Evolutionary conservation across 2,113 vertebrate genomes (phyloP), one percentile per base, ranked within the genome.

Genomic region (Pithys albifrons): DNA sequence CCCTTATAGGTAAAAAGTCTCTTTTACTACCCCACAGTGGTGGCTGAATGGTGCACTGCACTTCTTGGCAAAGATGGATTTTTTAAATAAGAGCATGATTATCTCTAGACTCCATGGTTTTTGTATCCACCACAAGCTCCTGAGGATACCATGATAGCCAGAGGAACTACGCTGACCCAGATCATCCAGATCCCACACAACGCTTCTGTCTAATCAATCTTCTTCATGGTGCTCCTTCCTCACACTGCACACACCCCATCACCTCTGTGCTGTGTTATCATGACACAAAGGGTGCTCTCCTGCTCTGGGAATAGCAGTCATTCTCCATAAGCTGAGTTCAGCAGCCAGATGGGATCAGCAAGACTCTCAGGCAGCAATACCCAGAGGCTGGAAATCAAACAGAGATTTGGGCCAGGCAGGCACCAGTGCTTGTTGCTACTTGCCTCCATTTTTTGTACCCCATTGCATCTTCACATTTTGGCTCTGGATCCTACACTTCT

Each of bases 231-330:
- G 33, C 23, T 91, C 39, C 61, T 23, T 70, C 39, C 45, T n/a
- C 22, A 28, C 46, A 22, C 46, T 66, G n/a, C 27, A 31, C 37
- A 76, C 31, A 19, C 77, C 31, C 22, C 43, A 29, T 9, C 41
- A 14, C 12, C 66, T n/a, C 45, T 7, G 29, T 54, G 23, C 49
- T 62, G 17, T 8, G 12, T 27, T 69, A 25, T 7, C 25, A 10
- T 49, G 10, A 6, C 13, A 23, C 2, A 0, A 62, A 66, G 22
- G 24, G 54, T 41, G 11, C 1, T 0, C 74, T 84, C 57, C 43
- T 75, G 35, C 2, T 52, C 48, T 71, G 76, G 33, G 51, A 2
- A 61, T 8, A 52, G 43, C 46, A 67, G 4, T 25, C 58, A 9
- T n/a, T 48, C 39, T 59, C 19, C 70, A n/a, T n/a, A 16, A 27